These are phyloP conservation scores for Colinus virginianus DNA, from an alignment of 2,113 vertebrate genomes.

Conservation along the genomic window DNA sequence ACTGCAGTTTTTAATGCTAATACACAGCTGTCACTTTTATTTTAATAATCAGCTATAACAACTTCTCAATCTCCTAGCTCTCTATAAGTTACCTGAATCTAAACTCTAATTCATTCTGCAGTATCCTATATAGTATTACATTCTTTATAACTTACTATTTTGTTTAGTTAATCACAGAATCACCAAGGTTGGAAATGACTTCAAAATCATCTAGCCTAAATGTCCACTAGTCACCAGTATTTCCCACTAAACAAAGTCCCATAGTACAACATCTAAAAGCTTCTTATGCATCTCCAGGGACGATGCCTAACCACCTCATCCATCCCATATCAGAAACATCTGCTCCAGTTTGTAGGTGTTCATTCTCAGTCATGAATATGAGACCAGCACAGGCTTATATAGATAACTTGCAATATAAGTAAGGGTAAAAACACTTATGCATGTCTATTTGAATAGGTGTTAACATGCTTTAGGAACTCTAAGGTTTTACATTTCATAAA, in stretches of 20 bases:
- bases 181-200: no score
- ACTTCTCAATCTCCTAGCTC: rapidly evolving
- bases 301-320: no score
- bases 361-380: background rate
- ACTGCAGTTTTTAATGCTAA: rapidly evolving
- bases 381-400: rapidly evolving
- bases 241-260: no score
- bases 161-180: background rate
- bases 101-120: background rate
- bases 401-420: rapidly evolving
- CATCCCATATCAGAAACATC: background rate
- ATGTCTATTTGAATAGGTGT: rapidly evolving
- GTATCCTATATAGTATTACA: background rate
- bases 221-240: no score
- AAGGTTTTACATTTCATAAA: background rate
- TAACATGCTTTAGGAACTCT: background rate
- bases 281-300: no score
- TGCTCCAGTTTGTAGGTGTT: rapidly evolving
- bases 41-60: background rate
- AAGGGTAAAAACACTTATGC: rapidly evolving
- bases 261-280: no score
- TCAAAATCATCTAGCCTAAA: no score
- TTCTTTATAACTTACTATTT: background rate
- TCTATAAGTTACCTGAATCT: background rate
- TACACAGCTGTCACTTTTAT: rapidly evolving